Evolutionary conservation across 2,113 vertebrate genomes (phyloP).

Genomic region (Myotis davidii): DNA sequence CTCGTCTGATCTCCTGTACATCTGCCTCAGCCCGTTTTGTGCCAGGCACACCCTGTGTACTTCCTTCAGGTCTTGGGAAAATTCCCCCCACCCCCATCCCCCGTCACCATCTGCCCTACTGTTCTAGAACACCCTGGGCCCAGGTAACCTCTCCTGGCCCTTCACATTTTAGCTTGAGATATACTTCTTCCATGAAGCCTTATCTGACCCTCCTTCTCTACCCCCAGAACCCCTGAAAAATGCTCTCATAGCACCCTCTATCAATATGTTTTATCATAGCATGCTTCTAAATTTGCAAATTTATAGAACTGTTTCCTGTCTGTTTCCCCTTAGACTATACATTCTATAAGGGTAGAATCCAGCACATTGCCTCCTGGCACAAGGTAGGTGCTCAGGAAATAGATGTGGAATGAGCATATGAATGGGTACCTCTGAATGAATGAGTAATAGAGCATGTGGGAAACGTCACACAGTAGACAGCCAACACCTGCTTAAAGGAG

Average conservation of each 20-base stretch:
- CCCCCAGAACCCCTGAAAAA: neutral
- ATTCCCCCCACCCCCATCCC: fast-evolving
- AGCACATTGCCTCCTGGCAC: neutral
- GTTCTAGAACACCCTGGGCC: neutral
- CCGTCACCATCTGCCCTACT: neutral
- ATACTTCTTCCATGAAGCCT: neutral
- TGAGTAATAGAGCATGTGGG: neutral
- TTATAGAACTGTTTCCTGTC: neutral
- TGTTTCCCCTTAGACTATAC: neutral
- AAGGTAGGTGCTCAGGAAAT: neutral
- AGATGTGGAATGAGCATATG: neutral
- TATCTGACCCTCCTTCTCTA: neutral
- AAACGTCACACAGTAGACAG: neutral
- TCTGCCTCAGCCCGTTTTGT: neutral
- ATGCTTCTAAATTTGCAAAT: neutral
- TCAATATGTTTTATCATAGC: neutral
- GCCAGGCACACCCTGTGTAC: neutral
- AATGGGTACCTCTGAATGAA: neutral
- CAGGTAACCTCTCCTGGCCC: neutral
- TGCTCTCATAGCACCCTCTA: neutral
- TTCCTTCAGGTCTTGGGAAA: neutral
- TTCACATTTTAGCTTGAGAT: neutral
- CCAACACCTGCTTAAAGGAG: neutral
- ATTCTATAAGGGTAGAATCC: neutral
- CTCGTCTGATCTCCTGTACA: neutral